Conservation (phyloP, 1,140 invertebrate genomes). For the Chelonus insularis region DNA sequence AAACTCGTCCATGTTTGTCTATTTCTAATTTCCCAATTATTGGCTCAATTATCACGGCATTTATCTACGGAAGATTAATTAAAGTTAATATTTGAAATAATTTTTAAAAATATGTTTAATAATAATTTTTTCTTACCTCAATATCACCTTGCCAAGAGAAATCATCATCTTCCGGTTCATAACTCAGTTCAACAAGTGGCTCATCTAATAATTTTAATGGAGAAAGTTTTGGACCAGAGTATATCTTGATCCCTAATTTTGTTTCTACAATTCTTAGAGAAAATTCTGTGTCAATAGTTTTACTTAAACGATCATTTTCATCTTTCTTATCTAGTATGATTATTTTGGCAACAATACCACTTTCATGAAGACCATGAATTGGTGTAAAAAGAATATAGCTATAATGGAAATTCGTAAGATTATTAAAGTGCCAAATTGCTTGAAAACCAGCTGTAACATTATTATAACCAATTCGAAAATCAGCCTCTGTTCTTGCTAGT, state of each 20-base stretch:
- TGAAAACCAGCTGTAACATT: conserved; percentile 73
- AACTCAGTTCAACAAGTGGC: conserved; percentile 36
- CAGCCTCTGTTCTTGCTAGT: conserved; percentile 64
- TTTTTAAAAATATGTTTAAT: no score
- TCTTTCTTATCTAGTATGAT: conserved; percentile 51
- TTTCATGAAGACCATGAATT: conserved; percentile 72
- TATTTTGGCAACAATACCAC: conserved; percentile 72
- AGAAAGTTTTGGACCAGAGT: conserved; percentile 44
- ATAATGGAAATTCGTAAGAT: conserved; percentile 73
- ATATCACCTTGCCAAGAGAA: conserved; percentile 64
- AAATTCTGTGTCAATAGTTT: conserved; percentile 68
- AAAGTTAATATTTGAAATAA: conserved; percentile 17
- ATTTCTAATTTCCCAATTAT: conserved; percentile 64
- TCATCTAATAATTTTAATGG: conserved; percentile 38
- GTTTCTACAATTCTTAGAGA: conserved; percentile 68
- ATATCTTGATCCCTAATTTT: conserved; percentile 58
- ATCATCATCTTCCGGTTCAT: conserved; percentile 49
- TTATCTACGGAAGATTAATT: conserved; percentile 37
- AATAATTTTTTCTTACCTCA: conserved; percentile 59
- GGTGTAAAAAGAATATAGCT: conserved; percentile 76
- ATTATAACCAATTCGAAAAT: conserved; percentile 74
- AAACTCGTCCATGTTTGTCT: conserved; percentile 60
- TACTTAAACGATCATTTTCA: conserved; percentile 10
- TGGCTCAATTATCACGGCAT: conserved; percentile 51
- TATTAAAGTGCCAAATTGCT: conserved; percentile 74